Percentiles rank a stretch among this genome's conserved stretches.
phyloP scores from a whole-genome alignment of 1,140 invertebrate species.

The Pseudomyrmex concolor region DNA sequence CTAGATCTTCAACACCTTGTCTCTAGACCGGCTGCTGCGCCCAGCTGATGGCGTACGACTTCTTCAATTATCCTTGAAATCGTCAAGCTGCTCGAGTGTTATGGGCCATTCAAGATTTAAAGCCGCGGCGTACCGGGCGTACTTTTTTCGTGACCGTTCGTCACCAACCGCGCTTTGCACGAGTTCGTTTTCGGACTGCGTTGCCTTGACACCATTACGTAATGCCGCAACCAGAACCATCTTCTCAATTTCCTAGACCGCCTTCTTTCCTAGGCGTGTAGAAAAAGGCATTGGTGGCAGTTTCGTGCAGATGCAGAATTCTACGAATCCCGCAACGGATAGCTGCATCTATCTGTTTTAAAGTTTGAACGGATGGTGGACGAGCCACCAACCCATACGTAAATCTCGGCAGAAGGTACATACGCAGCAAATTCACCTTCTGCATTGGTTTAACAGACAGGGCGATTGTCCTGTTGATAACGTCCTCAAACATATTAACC shows the following conservation, averaged over 20 bases:
- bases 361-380: too few species aligned
- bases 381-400: background rate
- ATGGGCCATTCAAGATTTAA: constrained; percentile 48
- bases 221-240: background rate
- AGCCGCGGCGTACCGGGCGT: background rate
- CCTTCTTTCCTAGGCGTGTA: background rate
- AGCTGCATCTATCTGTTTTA: background rate
- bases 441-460: constrained; percentile 7
- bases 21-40: background rate
- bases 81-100: background rate
- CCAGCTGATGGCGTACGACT: background rate
- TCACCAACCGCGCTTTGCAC: background rate
- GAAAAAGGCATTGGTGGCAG: background rate
- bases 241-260: background rate
- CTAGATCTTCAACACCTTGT: background rate
- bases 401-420: background rate
- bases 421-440: background rate
- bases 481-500: background rate
- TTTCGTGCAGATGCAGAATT: background rate
- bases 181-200: background rate
- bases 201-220: background rate
- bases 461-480: fast-evolving
- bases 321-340: background rate
- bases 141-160: background rate
- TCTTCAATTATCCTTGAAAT: background rate